Evolutionary conservation across 1,140 invertebrate genomes (phyloP).

Genomic region (Drosophila nikananu): DNA sequence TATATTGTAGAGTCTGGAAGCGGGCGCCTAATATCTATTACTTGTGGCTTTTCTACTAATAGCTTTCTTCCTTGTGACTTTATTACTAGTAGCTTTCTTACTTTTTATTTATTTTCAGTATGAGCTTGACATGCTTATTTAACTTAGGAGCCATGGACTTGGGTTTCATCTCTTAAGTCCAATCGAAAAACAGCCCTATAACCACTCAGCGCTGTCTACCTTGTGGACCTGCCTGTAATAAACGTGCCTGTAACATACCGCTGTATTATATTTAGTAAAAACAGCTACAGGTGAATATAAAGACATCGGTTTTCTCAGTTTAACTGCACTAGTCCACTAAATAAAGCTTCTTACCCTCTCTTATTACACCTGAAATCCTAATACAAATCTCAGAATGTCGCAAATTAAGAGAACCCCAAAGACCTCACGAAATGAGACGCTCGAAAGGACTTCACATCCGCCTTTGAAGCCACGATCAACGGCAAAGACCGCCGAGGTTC

Average conservation of each 20-base stretch:
- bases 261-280: constrained; percentile 12
- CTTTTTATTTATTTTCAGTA: neutral
- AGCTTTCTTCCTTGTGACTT: neutral
- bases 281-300: neutral
- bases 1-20: too few species aligned
- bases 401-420: neutral
- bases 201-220: neutral
- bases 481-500: neutral
- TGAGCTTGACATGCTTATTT: neutral
- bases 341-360: neutral
- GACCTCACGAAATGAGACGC: neutral
- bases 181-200: neutral
- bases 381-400: neutral
- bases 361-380: neutral
- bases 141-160: neutral
- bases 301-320: neutral
- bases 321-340: neutral
- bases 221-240: neutral
- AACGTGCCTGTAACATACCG: neutral
- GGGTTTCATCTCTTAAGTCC: neutral
- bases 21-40: too few species aligned
- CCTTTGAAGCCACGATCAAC: too few species aligned
- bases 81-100: neutral
- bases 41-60: too few species aligned
- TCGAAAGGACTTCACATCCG: neutral